Evolutionary conservation across 1,140 invertebrate species (phyloP), one percentile per base, ranked within the genome.

Genomic region (Ooceraea biroi): DNA sequence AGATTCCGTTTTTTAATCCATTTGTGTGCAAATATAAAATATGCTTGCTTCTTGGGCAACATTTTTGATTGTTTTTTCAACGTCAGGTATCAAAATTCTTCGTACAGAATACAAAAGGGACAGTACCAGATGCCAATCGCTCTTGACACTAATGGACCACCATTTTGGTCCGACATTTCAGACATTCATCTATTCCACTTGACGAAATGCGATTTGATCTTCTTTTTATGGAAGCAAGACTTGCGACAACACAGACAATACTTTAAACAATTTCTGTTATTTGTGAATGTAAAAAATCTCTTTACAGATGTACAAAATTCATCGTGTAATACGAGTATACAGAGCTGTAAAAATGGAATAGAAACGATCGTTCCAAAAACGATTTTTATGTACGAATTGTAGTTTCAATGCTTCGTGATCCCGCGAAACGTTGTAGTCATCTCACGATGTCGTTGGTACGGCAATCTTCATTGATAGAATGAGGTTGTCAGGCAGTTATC

Each of bases 271-370:
- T 41, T 82, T 88, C 73, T 48, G 14, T 84, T 86, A 57, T 87
- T 85, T 36, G 44, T 73, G 83, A 66, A 83, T 74, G 85, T 48
- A 87, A 65, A 72, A 87, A 87, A 87, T 69, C 30, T 36, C 27
- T 19, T 69, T 88, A 74, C 19, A 71, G 14, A 71, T 66, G 55
- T 89, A 90, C 55, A 90, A 89, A 90, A 77, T 85, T 82, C n/a
- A n/a, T n/a, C n/a, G n/a, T 82, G 60, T 44, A 5, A 73, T 78
- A 22, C 36, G 44, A 55, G 44, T 60, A 68, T 80, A 85, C 30
- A 19, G n/a, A 19, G 44, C 63, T 82, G 71, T 87, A 82, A 87
- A 83, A 87, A 69, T 76, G 41, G 50, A 78, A 71, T 85, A 82
- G 50, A 44, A 80, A 58, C 25, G 19, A 30, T 80, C 2, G 1